Evolutionary conservation across 1,140 invertebrate genomes (phyloP).

Genomic region (Drosophila kikkawai): DNA sequence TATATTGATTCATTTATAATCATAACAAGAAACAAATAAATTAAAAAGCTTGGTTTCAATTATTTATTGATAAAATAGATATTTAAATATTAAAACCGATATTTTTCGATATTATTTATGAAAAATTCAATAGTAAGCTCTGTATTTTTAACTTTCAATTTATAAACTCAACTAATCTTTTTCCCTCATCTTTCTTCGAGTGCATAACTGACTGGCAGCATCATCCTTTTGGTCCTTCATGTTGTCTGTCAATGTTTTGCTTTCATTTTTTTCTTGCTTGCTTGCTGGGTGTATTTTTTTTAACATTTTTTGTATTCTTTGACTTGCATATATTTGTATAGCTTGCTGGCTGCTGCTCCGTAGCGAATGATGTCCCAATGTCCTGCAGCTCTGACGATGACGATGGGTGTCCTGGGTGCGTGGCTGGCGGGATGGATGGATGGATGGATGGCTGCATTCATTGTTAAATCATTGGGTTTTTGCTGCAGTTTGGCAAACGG

Average conservation of each 20-base stretch:
- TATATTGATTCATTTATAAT: background rate
- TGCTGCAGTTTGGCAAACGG: slow-evolving; percentile 77
- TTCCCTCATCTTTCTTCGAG: background rate
- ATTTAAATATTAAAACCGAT: background rate
- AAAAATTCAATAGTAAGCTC: background rate
- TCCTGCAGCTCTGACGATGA: slow-evolving; percentile 12
- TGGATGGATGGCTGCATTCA: slow-evolving; percentile 64
- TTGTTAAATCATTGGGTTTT: slow-evolving; percentile 83
- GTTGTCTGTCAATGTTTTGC: slow-evolving; percentile 82
- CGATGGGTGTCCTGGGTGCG: slow-evolving; percentile 27
- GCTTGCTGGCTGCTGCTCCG: slow-evolving; percentile 43
- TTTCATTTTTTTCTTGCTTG: slow-evolving; percentile 56
- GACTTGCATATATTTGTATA: slow-evolving; percentile 69
- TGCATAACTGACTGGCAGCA: slow-evolving; percentile 23
- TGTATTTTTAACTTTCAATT: background rate
- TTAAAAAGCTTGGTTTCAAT: background rate
- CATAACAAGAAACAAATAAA: background rate
- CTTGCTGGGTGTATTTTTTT: background rate
- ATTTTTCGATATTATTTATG: background rate
- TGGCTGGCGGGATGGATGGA: slow-evolving; percentile 18
- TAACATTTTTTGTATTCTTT: slow-evolving; percentile 39
- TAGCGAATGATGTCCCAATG: slow-evolving; percentile 42
- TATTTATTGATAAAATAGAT: background rate
- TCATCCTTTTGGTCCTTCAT: slow-evolving; percentile 48
- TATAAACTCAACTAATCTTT: too few species aligned